Evolutionary conservation across 2,797 vertebrate genomes (phyloP).

Genomic region (Molossus molossus): DNA sequence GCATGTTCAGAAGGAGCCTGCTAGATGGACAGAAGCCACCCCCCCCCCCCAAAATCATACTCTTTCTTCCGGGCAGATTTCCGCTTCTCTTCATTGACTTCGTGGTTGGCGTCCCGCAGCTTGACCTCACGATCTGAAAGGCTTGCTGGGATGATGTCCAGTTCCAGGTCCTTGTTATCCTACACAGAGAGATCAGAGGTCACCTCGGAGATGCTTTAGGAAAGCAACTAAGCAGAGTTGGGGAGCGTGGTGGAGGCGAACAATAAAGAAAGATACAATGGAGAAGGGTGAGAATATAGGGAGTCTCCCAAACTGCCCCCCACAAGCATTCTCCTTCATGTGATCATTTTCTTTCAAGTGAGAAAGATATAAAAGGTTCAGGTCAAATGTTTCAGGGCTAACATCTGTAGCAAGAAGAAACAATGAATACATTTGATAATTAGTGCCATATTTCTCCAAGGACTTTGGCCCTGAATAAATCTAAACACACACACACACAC

Average conservation of each 20-base stretch:
- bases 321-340: not conserved
- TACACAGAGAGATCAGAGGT: conserved; percentile 84
- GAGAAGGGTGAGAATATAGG: not conserved
- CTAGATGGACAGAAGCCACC: not conserved
- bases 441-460: conserved; percentile 1
- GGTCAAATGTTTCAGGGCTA: conserved; percentile 25
- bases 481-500: conserved; percentile 31
- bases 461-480: conserved; percentile 33
- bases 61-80: conserved; percentile 99
- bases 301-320: not conserved
- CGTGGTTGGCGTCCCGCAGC: conserved; percentile 96
- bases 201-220: not conserved
- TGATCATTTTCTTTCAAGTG: conserved; percentile 20
- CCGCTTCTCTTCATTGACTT: conserved; percentile 98
- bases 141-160: conserved; percentile 98
- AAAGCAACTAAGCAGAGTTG: not conserved
- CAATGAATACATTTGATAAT: conserved; percentile 27
- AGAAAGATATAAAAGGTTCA: conserved; percentile 45
- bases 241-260: not conserved
- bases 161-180: conserved; percentile 97
- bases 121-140: conserved; percentile 97
- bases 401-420: not conserved
- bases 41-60: conserved; percentile 90
- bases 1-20: not conserved
- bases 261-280: not conserved